Evolutionary conservation across 2,113 vertebrate species (phyloP), one percentile per base, ranked within the genome.

Genomic region (Typhlomys cinereus): DNA sequence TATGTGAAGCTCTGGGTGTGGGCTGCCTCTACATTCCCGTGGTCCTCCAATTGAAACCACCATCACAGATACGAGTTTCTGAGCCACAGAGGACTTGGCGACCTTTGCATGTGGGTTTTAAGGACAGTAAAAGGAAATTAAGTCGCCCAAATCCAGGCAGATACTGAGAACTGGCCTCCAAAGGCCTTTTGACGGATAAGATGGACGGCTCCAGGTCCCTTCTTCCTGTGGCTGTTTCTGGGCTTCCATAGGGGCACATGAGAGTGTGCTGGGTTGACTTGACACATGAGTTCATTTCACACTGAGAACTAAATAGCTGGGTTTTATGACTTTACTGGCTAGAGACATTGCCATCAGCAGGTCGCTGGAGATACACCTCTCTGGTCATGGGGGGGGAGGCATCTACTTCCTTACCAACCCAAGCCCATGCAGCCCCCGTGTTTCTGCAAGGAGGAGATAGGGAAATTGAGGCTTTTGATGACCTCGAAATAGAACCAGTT

Each of bases 401-500:
- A 17, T 31, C 36, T 41, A 3, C 27, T 86, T 78, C 29, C 2
- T 39, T 29, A 78, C 36, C 71, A 61, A 4, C 34, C 31, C 0
- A 2, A 29, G 64, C n/a, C 52, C 11, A 5, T 59, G 9, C 64
- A 88, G 83, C 41, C 34, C 46, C 31, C 27, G 70, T 25, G 18
- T 29, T 83, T 67, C 85, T 39, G 70, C n/a, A 67, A n/a, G 20
- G 29, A 44, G 61, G 7, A 4, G 15, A 10, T 23, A 21, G 20
- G 48, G 39, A 64, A 69, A 25, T 20, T 36, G 88, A 82, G 64
- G 39, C 34, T 50, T 87, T 12, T 27, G 48, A 27, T 78, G 50
- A 85, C 52, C 80, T 48, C 87, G 39, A 91, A 90, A 67, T 25
- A 54, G 61, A 92, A 36, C 36, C 54, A 61, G 46, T 39, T 83